Conservation (phyloP, 2,113 vertebrate species). For the Podarcis muralis region DNA sequence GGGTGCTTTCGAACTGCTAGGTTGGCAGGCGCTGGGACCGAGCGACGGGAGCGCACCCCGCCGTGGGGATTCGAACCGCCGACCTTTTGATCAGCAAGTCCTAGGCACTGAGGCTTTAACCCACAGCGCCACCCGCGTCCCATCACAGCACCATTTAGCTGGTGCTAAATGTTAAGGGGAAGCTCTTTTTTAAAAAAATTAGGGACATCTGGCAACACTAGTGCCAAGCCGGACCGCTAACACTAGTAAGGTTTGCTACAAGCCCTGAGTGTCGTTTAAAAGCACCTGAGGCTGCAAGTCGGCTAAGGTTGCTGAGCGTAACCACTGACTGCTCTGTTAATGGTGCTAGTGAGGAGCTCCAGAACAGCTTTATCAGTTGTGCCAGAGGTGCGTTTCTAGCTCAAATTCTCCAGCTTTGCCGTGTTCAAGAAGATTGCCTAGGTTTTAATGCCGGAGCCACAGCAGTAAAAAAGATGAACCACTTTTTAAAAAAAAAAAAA, state of each 20-base stretch:
- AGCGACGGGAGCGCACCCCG: no score
- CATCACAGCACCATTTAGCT: not conserved
- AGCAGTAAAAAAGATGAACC: not conserved
- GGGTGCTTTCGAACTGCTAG: no score
- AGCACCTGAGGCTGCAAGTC: constrained; percentile 16
- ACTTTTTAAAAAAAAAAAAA: not conserved
- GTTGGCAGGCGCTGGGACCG: no score
- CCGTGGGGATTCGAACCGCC: no score
- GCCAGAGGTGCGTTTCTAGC: rapidly evolving
- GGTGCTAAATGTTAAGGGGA: not conserved
- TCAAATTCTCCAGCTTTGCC: constrained; percentile 9
- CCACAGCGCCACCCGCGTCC: no score
- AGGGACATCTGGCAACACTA: not conserved
- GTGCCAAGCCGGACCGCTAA: not conserved
- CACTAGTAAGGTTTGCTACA: not conserved
- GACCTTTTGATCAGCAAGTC: no score
- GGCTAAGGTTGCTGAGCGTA: constrained; percentile 9
- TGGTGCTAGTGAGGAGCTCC: rapidly evolving
- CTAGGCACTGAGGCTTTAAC: no score
- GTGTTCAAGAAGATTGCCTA: not conserved
- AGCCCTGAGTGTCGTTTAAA: constrained; percentile 15
- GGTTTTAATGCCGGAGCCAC: not conserved
- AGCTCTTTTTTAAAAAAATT: not conserved
- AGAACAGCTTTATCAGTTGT: not conserved
- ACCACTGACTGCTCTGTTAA: constrained; percentile 18